Base-by-base conservation (phyloP, 2,888 invertebrate species). In the Sialis fuliginosa region DNA sequence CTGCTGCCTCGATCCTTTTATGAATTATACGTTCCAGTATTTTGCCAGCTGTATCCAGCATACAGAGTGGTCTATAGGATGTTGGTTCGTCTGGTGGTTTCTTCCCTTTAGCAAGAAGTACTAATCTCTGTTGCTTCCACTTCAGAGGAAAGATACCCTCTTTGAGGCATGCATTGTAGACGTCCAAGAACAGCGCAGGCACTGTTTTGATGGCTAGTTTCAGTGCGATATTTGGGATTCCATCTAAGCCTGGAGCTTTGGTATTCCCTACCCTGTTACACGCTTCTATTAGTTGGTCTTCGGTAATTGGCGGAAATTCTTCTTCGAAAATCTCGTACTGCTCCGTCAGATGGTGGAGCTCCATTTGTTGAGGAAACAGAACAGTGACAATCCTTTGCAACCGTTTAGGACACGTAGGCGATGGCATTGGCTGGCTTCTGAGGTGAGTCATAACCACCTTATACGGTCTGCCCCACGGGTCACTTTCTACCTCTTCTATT, bases 231-330 rank as follows among this genome's bases (percentile, higher is more conserved):
- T 51, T 52, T 1, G 53, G 53, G 13, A 56, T 53, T 6, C 48
- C 49, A 32, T 54, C 54, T 43, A 51, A 8, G 0, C 52, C 52
- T 6, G 54, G 52, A 1, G 54, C 52, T 31, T 55, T 55, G 5
- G 13, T 44, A 9, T 48, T 49, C 6, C 51, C 52, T 1, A 52
- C 45, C 6, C 40, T 48, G 3, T 9, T 42, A 6, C 42, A 39
- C 2, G 55, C 53, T 37, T n/a, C 34, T 7, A 44, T 52, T 34
- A 55, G 42, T 12, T 35, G 9, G 3, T 35, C 35, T 4, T 35
- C 10, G 2, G 35, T 35, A 4, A 35, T 10, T 3, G 35, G 35
- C 10, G 35, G 35, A 35, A 35, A 3, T 9, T 35, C 35, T 35
- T 35, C 35, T 4, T n/a, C n/a, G n/a, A n/a, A n/a, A n/a, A 10